These are phyloP conservation scores for Hippopotamus amphibius DNA, from an alignment of 2,113 vertebrate genomes.

Conservation along the genomic window DNA sequence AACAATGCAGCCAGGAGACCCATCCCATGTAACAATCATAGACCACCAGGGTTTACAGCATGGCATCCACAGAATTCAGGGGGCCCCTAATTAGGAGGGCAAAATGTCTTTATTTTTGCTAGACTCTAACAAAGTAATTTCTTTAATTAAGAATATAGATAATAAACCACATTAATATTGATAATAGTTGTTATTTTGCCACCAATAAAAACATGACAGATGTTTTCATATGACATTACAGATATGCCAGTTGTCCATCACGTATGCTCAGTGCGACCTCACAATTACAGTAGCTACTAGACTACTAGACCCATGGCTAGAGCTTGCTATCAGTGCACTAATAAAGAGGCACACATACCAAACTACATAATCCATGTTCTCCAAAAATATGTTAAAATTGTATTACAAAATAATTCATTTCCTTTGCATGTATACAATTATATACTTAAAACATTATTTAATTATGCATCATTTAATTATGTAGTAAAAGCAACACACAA, in stretches of 20 bases:
- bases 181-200: background rate
- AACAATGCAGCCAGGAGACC: background rate
- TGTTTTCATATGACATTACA: background rate
- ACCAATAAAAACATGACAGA: background rate
- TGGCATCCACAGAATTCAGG: background rate
- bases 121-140: background rate
- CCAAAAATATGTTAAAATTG: background rate
- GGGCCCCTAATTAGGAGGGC: background rate
- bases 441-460: background rate
- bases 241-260: background rate
- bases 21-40: background rate
- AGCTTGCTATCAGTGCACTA: background rate
- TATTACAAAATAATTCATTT: constrained; percentile 24
- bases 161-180: constrained; percentile 24
- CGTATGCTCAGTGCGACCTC: background rate
- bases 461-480: background rate
- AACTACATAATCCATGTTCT: background rate
- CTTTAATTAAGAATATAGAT: background rate
- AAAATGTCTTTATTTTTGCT: background rate
- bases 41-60: background rate
- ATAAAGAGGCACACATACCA: background rate
- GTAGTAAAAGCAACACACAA: background rate
- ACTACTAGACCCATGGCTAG: background rate
- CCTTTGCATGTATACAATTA: background rate
- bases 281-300: background rate